A percentile compares a stretch with the other conserved stretches of the same genome.
phyloP scores from a whole-genome alignment of 2,888 invertebrate species.

The Sphaeridia pumilis region DNA sequence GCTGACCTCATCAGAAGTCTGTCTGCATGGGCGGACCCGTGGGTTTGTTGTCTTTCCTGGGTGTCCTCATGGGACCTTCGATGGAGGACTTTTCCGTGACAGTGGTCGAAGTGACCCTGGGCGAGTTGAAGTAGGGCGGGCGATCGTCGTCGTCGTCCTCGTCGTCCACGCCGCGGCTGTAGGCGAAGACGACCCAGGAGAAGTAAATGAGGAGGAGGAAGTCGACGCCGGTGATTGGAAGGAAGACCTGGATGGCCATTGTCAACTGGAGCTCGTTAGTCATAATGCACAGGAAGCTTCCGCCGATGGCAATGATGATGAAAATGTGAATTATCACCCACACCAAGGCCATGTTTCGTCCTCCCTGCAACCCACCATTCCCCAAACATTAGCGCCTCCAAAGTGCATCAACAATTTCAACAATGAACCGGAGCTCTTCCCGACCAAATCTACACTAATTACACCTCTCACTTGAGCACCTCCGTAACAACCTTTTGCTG shows the following conservation, averaged over 20 bases:
- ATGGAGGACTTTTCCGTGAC: background rate
- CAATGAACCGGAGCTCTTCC: no score
- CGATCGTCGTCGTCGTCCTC: conserved; percentile 10
- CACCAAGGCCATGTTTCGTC: conserved; percentile 31
- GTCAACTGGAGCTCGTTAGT: conserved; percentile 35
- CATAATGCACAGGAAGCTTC: conserved; percentile 34
- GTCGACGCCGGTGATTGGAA: conserved; percentile 31
- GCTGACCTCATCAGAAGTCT: conserved; percentile 9
- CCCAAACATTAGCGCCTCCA: background rate
- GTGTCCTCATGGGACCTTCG: conserved; percentile 6
- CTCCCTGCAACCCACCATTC: conserved; percentile 24
- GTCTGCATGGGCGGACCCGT: conserved; percentile 12
- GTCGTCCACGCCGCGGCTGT: conserved; percentile 16
- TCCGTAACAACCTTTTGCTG: no score
- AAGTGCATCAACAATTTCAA: no score
- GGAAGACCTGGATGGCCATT: conserved; percentile 26
- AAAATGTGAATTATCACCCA: conserved; percentile 35
- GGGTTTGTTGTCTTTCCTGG: conserved; percentile 4
- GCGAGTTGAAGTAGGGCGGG: conserved; percentile 4
- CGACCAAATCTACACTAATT: background rate
- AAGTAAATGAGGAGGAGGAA: conserved; percentile 34
- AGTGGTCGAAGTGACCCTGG: background rate
- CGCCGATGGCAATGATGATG: conserved; percentile 34
- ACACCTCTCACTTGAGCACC: background rate
- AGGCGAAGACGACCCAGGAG: conserved; percentile 34